These are phyloP conservation scores for Gila orcuttii DNA, from an alignment of 2,113 vertebrate species.

Conservation along the genomic window DNA sequence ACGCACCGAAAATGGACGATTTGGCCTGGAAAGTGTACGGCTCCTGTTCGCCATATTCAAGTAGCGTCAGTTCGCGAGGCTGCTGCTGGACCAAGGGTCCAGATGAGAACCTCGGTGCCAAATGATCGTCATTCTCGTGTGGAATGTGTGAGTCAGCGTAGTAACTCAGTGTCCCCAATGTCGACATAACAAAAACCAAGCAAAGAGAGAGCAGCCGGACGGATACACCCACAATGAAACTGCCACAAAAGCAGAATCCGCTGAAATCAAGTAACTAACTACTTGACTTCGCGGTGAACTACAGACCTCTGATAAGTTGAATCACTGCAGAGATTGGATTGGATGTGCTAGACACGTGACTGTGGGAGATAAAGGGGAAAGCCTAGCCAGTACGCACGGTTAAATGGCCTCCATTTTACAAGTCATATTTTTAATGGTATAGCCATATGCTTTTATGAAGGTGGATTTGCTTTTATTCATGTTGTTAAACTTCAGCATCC, in stretches of 20 bases:
- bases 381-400: slow-evolving; percentile 88
- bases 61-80: slow-evolving; percentile 80
- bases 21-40: slow-evolving; percentile 92
- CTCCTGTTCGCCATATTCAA: slow-evolving; percentile 91
- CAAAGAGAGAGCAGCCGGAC: slow-evolving; percentile 36
- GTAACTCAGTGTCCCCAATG: slow-evolving; percentile 89
- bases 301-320: slow-evolving; percentile 94
- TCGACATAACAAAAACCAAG: slow-evolving; percentile 80
- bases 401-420: slow-evolving; percentile 95
- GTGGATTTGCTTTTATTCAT: slow-evolving; percentile 84
- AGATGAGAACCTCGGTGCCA: slow-evolving; percentile 84
- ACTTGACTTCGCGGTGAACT: slow-evolving; percentile 87
- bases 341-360: slow-evolving; percentile 89
- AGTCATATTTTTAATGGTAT: slow-evolving; percentile 95
- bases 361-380: slow-evolving; percentile 93
- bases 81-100: slow-evolving; percentile 79
- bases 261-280: slow-evolving; percentile 82
- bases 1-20: slow-evolving; percentile 89
- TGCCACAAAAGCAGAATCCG: slow-evolving; percentile 84
- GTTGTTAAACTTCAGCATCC: slow-evolving; percentile 84
- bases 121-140: slow-evolving; percentile 87
- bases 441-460: slow-evolving; percentile 90
- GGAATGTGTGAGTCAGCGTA: slow-evolving; percentile 91
- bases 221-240: slow-evolving; percentile 67
- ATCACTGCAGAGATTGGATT: slow-evolving; percentile 87